Conservation (phyloP, 2,797 vertebrate species). For the Lemur catta region DNA sequence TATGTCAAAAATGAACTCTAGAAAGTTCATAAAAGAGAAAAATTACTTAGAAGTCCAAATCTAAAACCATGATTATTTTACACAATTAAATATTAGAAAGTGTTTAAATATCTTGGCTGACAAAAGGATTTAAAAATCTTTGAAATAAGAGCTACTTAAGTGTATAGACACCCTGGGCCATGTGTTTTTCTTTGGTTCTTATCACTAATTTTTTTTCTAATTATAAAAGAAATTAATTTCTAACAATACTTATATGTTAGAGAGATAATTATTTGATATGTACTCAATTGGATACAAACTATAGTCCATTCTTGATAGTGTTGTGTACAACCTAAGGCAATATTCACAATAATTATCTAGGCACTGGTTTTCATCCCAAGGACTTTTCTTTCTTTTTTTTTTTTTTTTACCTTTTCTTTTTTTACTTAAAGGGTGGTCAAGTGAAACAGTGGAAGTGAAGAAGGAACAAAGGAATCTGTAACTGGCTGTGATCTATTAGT, state of each 20-base stretch:
- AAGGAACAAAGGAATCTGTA: too few species aligned
- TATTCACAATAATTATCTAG: neutral
- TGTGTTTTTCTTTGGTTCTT: neutral
- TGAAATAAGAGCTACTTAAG: neutral
- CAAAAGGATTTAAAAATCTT: neutral
- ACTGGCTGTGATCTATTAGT: too few species aligned
- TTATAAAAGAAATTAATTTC: conserved; percentile 28
- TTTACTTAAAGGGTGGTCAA: too few species aligned
- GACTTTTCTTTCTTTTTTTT: neutral
- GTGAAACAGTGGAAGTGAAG: too few species aligned
- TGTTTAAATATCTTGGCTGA: neutral
- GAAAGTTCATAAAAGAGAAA: conserved; percentile 51
- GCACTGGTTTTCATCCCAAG: conserved; percentile 26
- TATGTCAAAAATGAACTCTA: conserved; percentile 65
- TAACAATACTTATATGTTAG: neutral
- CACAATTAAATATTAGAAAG: neutral
- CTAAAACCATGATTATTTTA: conserved; percentile 21
- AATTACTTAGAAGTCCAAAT: neutral
- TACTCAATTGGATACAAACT: neutral
- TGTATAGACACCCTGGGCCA: neutral
- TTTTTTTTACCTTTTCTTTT: too few species aligned
- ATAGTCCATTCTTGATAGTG: neutral
- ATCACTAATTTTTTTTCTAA: neutral
- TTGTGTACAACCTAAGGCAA: neutral
- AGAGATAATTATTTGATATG: neutral